Evolutionary conservation across 1,140 invertebrate genomes (phyloP), one percentile per base, ranked within the genome.

Genomic region (Drosophila bifasciata): DNA sequence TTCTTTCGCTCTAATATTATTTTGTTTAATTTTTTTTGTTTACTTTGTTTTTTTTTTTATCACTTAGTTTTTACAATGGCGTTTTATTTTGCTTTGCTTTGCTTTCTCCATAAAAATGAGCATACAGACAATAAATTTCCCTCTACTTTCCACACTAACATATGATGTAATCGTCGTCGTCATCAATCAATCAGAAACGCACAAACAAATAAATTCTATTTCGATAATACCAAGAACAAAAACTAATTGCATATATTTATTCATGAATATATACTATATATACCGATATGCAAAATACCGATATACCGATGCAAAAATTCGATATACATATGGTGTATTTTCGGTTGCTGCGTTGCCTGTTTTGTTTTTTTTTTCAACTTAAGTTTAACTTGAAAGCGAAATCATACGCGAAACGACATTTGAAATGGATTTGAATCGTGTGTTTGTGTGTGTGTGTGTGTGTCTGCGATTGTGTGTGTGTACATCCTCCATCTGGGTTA

Each of bases 1-100:
- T 28, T 53, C 50, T 41, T 63, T 56, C 44, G 75, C 61, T 67
- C 61, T 76, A 66, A 59, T 70, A 79, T 86, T 79, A 75, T 85
- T 74, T 86, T 79, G 72, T 85, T 74, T 88, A 75, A 69, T 90
- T 75, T 46, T 74, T 90, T 75, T 46, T 74, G n/a, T 53, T 51
- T 79, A 76, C 43, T 40, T 59, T 80, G 56, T 63, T 49, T 79
- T 59, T 80, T 51, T 63, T 49, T 79, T 76, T 88, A 90, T 90
- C 88, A 90, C 88, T 90, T 90, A 90, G 72, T 90, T 90, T 90
- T 90, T 90, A 90, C 88, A 90, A 90, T 90, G 88, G 88, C 88
- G 88, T 75, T 88, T 90, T 67, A 80, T 78, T 68, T 80, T 48
- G 50, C 28, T 74, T 75, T 74, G 36, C 21, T 46, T 73, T 44